These are phyloP conservation scores for Polyergus mexicanus DNA, from an alignment of 1,140 invertebrate species.

Conservation along the genomic window DNA sequence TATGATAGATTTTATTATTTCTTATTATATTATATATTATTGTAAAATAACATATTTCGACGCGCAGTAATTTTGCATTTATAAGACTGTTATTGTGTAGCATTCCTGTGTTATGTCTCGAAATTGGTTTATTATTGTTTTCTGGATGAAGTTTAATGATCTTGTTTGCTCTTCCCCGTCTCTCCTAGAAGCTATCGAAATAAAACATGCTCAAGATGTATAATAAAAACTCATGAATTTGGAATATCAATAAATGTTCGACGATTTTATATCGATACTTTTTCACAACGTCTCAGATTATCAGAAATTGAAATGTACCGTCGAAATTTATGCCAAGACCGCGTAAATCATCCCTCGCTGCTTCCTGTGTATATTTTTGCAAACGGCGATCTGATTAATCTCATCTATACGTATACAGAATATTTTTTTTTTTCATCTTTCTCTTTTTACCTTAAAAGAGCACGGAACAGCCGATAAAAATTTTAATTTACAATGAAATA, in stretches of 20 bases:
- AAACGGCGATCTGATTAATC: constrained; percentile 48
- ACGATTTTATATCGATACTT: constrained; percentile 23
- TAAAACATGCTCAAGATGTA: not conserved
- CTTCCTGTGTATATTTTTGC: constrained; percentile 68
- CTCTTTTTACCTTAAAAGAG: not conserved
- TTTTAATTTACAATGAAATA: too few relatives aligned
- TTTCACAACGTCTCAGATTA: not conserved
- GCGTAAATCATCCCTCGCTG: constrained; percentile 36
- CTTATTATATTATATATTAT: too few relatives aligned
- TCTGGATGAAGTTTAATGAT: not conserved
- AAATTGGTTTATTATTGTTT: not conserved
- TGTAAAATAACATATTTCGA: not conserved
- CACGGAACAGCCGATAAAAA: not conserved
- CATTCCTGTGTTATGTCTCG: not conserved
- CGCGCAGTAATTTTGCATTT: not conserved
- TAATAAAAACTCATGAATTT: constrained; percentile 16
- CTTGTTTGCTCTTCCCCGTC: not conserved
- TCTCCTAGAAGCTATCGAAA: not conserved
- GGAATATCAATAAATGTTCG: not conserved
- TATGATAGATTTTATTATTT: not conserved
- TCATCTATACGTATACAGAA: not conserved
- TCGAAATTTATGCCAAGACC: constrained; percentile 45
- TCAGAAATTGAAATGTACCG: not conserved
- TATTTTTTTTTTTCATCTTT: too few relatives aligned
- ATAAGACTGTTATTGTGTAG: not conserved